A percentile compares a stretch with the other conserved stretches of the same genome.
Evolutionary conservation across 2,888 invertebrate genomes (phyloP).

Genomic region (Ctenicera cuprea): DNA sequence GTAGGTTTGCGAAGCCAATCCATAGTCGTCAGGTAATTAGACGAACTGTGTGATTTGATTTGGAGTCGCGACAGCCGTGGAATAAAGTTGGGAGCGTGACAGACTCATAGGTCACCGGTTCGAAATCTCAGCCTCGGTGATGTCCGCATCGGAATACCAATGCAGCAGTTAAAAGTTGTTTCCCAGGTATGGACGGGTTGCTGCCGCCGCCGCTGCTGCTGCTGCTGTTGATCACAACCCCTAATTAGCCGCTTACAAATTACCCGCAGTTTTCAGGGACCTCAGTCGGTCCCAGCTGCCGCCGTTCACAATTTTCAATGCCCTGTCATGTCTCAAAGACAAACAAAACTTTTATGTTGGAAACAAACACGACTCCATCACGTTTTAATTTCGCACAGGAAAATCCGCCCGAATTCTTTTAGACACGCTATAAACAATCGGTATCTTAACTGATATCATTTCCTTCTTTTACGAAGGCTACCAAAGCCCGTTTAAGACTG

Average conservation of each 20-base stretch:
- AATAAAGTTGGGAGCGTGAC: slow-evolving; percentile 65
- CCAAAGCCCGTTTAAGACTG: slow-evolving; percentile 25
- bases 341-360: slow-evolving; percentile 46
- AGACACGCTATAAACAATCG: slow-evolving; percentile 45
- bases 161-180: slow-evolving; percentile 54
- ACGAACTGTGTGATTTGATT: slow-evolving; percentile 65
- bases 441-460: slow-evolving; percentile 42
- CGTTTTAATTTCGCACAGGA: slow-evolving; percentile 39
- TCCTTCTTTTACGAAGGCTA: slow-evolving; percentile 26
- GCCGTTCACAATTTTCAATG: slow-evolving; percentile 21
- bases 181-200: slow-evolving; percentile 33
- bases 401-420: slow-evolving; percentile 22
- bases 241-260: slow-evolving; percentile 52
- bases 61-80: slow-evolving; percentile 62
- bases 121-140: slow-evolving; percentile 59
- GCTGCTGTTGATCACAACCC: slow-evolving; percentile 35
- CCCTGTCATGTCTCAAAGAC: slow-evolving; percentile 45
- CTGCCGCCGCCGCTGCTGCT: slow-evolving; percentile 2
- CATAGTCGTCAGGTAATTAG: slow-evolving; percentile 50
- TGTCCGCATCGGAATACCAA: slow-evolving; percentile 63
- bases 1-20: slow-evolving; percentile 42
- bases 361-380: slow-evolving; percentile 38
- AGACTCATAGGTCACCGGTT: slow-evolving; percentile 67
- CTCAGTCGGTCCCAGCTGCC: slow-evolving; percentile 17
- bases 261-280: slow-evolving; percentile 49